Evolutionary conservation across 2,113 vertebrate species (phyloP), one percentile per base, ranked within the genome.

Genomic region (Chinchilla lanigera): DNA sequence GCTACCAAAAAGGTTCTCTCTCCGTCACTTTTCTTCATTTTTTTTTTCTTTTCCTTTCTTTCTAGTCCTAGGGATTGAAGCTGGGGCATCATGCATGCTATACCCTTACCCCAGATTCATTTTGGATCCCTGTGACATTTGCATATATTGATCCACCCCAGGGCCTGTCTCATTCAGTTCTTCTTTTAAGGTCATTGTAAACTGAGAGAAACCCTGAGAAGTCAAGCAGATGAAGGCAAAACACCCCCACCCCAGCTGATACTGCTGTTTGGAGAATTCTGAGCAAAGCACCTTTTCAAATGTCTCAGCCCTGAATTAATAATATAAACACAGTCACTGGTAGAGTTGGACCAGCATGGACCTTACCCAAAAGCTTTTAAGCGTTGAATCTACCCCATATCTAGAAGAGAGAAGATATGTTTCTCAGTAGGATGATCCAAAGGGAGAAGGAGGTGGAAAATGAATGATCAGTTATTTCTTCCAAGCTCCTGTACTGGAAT

Each of bases 231-330:
- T 41, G n/a, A 86, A 86, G 38, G 10, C 38, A 60, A 83, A 86
- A 92, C 52, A 20, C 1, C n/a, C 33, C 24, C 3, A 30, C 7
- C 69, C 83, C 14, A 77, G 90, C 4, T 52, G 24, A 88, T 38
- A 94, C 75, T 88, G 28, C 10, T 47, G 10, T 80, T 50, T 81
- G n/a, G 19, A 86, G 20, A 95, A 80, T 85, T 89, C 80, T 94
- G 26, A 30, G 28, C 28, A 81, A 75, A 52, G 54, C 56, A 38
- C 28, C 2, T 26, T 93, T 80, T 95, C 52, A 92, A 14, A 78
- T 26, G 13, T 47, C n/a, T 82, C 69, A 52, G 19, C 35, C 56
- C 47, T 73, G 54, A 95, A 73, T 73, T 96, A 86, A 93, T 78
- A 24, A 7, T 41, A 11, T 33, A 11, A 22, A 54, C 14, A 3